Conservation (phyloP, 2,797 vertebrate genomes). For the Anas flavirostris region DNA sequence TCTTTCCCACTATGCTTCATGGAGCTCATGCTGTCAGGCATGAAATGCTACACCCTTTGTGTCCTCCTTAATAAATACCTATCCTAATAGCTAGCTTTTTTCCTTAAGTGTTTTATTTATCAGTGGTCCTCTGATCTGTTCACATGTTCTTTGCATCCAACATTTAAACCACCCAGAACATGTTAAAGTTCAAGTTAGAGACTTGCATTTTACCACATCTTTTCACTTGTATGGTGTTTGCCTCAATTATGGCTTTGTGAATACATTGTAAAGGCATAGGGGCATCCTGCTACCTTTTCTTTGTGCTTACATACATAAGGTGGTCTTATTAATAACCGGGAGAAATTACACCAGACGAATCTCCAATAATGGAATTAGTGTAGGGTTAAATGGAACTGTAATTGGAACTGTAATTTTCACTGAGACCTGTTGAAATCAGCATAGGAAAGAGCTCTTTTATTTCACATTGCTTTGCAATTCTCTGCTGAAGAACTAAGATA, state of each 20-base stretch:
- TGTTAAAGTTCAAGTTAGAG: background rate
- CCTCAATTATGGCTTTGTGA: background rate
- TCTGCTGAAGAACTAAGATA: background rate
- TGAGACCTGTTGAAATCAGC: background rate
- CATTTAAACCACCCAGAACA: background rate
- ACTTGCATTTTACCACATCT: background rate
- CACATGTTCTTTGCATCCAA: background rate
- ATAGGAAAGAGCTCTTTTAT: background rate
- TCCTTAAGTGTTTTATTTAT: background rate
- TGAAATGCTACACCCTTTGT: background rate
- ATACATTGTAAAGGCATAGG: accelerated
- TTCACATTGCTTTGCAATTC: background rate
- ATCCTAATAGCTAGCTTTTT: background rate
- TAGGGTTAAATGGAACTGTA: background rate
- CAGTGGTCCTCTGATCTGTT: background rate
- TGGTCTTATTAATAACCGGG: background rate
- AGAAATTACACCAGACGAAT: background rate
- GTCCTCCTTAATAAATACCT: background rate
- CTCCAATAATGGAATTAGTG: background rate
- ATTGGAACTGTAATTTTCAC: background rate
- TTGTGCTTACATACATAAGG: background rate
- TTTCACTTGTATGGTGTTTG: background rate
- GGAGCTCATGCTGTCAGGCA: background rate
- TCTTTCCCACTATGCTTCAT: background rate
- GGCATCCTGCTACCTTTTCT: background rate